A percentile compares a stretch with the other conserved stretches of the same genome.
These are phyloP conservation scores for Bombyx mandarina DNA, from an alignment of 1,140 invertebrate species.

Conservation along the genomic window DNA sequence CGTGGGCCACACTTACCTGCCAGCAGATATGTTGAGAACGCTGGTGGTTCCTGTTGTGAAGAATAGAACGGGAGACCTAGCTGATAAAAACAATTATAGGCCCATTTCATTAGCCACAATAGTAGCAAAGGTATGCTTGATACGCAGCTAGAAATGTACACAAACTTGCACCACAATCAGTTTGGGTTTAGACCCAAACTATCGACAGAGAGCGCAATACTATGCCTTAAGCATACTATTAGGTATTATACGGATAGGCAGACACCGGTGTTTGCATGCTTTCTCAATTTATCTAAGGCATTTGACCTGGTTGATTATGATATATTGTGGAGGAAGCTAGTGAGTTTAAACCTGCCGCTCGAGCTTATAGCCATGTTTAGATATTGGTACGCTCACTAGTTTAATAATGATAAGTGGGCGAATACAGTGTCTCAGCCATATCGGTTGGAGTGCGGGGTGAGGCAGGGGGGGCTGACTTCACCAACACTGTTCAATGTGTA, in stretches of 20 bases:
- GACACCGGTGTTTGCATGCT: not conserved
- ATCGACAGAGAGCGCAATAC: slow-evolving; percentile 7
- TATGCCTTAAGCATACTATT: not conserved
- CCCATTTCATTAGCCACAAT: slow-evolving; percentile 12
- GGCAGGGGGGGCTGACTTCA: not conserved
- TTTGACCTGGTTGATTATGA: slow-evolving; percentile 9
- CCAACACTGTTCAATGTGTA: not conserved
- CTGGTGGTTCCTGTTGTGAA: slow-evolving; percentile 1
- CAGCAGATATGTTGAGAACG: slow-evolving; percentile 7
- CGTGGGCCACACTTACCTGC: slow-evolving; percentile 10
- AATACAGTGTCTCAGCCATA: not conserved
- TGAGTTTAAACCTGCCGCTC: not conserved
- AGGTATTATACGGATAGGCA: not conserved
- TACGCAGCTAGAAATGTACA: slow-evolving; percentile 6
- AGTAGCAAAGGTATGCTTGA: slow-evolving; percentile 13
- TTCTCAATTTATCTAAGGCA: slow-evolving; percentile 6
- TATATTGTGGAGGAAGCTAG: not conserved
- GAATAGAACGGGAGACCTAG: not conserved
- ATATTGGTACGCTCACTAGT: not conserved
- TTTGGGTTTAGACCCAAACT: slow-evolving; percentile 10
- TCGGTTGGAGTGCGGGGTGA: not conserved
- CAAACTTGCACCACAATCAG: slow-evolving; percentile 6
- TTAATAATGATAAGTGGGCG: not conserved
- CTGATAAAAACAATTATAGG: slow-evolving; percentile 4
- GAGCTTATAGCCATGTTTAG: not conserved